These are phyloP conservation scores for Ophioninae sp. DNA, from an alignment of 2,888 invertebrate species.

Conservation along the genomic window DNA sequence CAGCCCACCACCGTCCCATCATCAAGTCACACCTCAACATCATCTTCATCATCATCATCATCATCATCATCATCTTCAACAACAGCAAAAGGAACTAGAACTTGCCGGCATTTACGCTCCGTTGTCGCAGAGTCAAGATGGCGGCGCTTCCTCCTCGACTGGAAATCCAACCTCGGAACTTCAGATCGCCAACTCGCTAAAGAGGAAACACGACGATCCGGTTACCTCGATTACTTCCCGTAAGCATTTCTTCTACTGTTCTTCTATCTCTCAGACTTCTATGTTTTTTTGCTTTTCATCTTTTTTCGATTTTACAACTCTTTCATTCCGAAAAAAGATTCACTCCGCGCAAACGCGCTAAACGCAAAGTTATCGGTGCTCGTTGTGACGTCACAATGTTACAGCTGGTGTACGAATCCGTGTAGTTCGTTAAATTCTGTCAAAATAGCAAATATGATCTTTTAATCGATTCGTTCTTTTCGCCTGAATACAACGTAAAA, in stretches of 20 bases:
- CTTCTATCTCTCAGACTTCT: slow-evolving; percentile 1
- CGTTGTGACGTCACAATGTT: no score
- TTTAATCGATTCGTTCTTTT: no score
- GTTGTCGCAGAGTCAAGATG: slow-evolving; percentile 80
- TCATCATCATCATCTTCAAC: slow-evolving; percentile 80
- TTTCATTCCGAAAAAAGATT: no score
- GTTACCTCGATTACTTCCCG: slow-evolving; percentile 76
- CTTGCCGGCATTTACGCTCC: slow-evolving; percentile 78
- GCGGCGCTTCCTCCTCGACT: slow-evolving; percentile 79
- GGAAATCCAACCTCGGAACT: slow-evolving; percentile 75
- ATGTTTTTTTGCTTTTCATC: not conserved
- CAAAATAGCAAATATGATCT: no score
- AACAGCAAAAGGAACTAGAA: slow-evolving; percentile 80
- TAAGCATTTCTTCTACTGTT: slow-evolving; percentile 53
- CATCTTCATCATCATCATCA: slow-evolving; percentile 78
- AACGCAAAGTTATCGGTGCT: no score
- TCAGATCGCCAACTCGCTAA: slow-evolving; percentile 76
- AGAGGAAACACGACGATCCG: slow-evolving; percentile 77
- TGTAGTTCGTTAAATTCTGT: no score
- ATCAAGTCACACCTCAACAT: slow-evolving; percentile 74
- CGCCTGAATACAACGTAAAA: no score
- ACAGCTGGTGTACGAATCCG: no score
- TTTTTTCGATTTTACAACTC: no score
- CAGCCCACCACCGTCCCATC: slow-evolving; percentile 81
- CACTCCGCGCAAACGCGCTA: no score